Base-by-base conservation (phyloP, 2,113 vertebrate genomes). In the Passerina amoena region DNA sequence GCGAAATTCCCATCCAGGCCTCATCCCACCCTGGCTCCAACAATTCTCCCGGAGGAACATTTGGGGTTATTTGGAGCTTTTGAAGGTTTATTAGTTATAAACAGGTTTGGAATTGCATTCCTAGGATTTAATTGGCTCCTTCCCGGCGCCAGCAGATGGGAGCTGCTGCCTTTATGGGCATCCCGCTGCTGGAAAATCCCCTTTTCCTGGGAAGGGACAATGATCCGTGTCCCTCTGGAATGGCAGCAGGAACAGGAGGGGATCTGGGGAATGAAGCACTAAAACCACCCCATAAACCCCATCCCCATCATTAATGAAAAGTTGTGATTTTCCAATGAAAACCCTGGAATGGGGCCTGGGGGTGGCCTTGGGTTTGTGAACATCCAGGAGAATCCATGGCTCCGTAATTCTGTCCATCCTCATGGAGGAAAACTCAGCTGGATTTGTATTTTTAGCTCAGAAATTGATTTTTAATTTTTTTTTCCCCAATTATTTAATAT, bases 261-360 rank as follows among this genome's bases (percentile, higher is more conserved):
- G 48, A 53, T 75, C 12, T 8, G 1, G 44, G 1, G 65, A 71
- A 69, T 2, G 22, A 75, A 50, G 42, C 65, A 15, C 51, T 73
- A 38, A 91, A 94, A 92, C 27, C 73, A 50, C 40, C 50, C 47
- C 91, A 22, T 51, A 82, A 96, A 92, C 12, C 33, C 33, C 18
- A 72, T 54, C 76, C 93, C 80, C 66, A 30, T 42, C 68, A 2
- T 11, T 4, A 44, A 79, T 50, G 81, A 73, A 40, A n/a, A n/a
- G 4, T 24, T 30, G 20, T 3, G 31, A 44, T 61, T 83, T 61
- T 72, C 68, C 68, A 13, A 5, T 17, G 25, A 83, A 63, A 83
- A 37, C 33, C 57, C n/a, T 0, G 18, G 81, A 54, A 54, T 13
- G 45, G 20, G 30, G 11, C 4, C 19, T 35, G 45, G 27, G n/a